A percentile compares a stretch with the other conserved stretches of the same genome.
These are phyloP conservation scores for Eulithis prunata DNA, from an alignment of 2,888 invertebrate species.

Conservation along the genomic window DNA sequence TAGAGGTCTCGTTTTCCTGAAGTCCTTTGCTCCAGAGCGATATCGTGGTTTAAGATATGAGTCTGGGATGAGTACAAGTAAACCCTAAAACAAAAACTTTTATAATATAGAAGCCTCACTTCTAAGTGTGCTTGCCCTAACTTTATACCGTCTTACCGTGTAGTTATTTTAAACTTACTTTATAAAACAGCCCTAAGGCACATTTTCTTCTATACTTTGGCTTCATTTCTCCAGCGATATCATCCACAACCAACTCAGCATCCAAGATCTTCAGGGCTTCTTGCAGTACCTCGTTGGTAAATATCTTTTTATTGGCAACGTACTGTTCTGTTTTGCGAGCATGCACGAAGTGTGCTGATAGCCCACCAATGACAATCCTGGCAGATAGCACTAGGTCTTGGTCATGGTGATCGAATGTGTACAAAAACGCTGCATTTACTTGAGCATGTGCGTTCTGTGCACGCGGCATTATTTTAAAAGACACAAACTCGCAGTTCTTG, in stretches of 20 bases:
- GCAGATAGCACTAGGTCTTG: slow-evolving; percentile 69
- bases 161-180: slow-evolving; percentile 67
- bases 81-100: slow-evolving; percentile 62
- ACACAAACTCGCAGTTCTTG: slow-evolving; percentile 53
- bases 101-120: too few species aligned
- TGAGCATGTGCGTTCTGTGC: slow-evolving; percentile 90
- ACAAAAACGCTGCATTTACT: slow-evolving; percentile 89
- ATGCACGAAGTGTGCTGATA: slow-evolving; percentile 80
- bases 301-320: slow-evolving; percentile 62
- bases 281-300: slow-evolving; percentile 75
- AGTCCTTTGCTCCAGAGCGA: slow-evolving; percentile 76
- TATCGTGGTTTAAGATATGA: slow-evolving; percentile 70
- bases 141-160: too few species aligned
- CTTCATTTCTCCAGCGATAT: slow-evolving; percentile 82
- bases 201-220: slow-evolving; percentile 85
- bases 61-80: slow-evolving; percentile 78
- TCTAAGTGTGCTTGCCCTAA: too few species aligned
- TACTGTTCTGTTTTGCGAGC: slow-evolving; percentile 85
- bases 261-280: slow-evolving; percentile 81
- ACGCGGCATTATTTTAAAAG: slow-evolving; percentile 85
- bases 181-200: slow-evolving; percentile 86
- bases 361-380: slow-evolving; percentile 85
- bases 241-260: slow-evolving; percentile 74
- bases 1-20: slow-evolving; percentile 81
- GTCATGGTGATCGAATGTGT: slow-evolving; percentile 74